phyloP scores from a whole-genome alignment of 2,113 vertebrate genomes.

The Donacobius atricapilla region DNA sequence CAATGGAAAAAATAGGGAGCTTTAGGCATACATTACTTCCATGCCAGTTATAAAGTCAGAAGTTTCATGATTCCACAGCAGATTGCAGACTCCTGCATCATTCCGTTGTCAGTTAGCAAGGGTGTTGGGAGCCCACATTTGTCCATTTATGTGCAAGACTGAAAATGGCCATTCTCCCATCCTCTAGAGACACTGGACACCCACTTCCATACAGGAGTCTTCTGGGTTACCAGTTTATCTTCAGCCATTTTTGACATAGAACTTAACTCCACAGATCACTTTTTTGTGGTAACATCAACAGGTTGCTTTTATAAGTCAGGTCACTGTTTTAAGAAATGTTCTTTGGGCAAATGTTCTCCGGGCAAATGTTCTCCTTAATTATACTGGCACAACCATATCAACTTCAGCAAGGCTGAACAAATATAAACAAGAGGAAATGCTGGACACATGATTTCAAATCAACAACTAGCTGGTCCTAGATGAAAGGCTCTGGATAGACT shows the following conservation, averaged over 20 bases:
- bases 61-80: neutral
- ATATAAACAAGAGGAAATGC: neutral
- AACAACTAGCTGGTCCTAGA: neutral
- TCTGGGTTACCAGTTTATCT: neutral
- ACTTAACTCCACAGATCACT: neutral
- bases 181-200: neutral
- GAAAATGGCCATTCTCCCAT: neutral
- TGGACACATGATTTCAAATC: neutral
- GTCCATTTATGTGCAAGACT: neutral
- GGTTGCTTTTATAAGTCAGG: neutral
- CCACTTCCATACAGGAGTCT: neutral
- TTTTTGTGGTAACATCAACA: neutral
- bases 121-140: neutral
- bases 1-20: neutral
- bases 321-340: neutral
- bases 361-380: neutral
- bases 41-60: neutral
- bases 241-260: neutral
- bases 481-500: neutral
- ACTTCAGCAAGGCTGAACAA: neutral
- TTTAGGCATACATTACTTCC: neutral
- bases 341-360: neutral
- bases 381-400: neutral
- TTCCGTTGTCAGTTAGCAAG: neutral
- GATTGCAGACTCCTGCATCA: neutral